A percentile compares a stretch with the other conserved stretches of the same genome.
Conservation (phyloP, 2,888 invertebrate genomes). For the Eristalis intricaria region DNA sequence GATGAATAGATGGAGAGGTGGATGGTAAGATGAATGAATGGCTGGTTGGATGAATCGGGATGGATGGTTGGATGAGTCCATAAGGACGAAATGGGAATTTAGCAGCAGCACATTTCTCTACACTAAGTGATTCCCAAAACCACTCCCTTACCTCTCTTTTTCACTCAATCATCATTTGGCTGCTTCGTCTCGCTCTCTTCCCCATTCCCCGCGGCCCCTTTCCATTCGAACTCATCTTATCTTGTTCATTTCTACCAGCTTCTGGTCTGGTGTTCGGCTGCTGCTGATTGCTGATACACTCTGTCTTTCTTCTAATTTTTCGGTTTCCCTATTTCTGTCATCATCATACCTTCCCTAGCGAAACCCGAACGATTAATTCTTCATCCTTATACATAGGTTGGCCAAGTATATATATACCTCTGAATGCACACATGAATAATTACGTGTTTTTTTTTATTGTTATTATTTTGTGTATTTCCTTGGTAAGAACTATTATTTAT, state of each 20-base stretch:
- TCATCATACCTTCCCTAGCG: neutral
- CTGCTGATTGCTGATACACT: neutral
- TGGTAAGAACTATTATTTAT: neutral
- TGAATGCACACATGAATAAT: neutral
- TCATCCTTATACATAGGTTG: neutral
- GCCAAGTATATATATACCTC: neutral
- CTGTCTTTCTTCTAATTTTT: neutral
- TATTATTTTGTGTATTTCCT: neutral
- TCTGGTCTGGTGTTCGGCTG: neutral
- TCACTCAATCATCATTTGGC: no score
- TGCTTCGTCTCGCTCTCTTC: no score
- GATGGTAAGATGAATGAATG: no score
- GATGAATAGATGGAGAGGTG: no score
- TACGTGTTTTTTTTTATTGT: neutral
- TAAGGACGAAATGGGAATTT: slow-evolving; percentile 14
- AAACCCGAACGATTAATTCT: neutral
- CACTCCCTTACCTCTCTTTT: no score
- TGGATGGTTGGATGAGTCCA: neutral
- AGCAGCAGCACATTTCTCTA: no score
- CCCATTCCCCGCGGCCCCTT: no score
- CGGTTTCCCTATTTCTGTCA: slow-evolving; percentile 9
- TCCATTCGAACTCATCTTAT: no score
- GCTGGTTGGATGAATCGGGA: no score
- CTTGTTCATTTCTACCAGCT: neutral
- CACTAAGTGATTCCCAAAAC: neutral